These are phyloP conservation scores for Erebia ligea DNA, from an alignment of 2,888 invertebrate genomes.

Conservation along the genomic window DNA sequence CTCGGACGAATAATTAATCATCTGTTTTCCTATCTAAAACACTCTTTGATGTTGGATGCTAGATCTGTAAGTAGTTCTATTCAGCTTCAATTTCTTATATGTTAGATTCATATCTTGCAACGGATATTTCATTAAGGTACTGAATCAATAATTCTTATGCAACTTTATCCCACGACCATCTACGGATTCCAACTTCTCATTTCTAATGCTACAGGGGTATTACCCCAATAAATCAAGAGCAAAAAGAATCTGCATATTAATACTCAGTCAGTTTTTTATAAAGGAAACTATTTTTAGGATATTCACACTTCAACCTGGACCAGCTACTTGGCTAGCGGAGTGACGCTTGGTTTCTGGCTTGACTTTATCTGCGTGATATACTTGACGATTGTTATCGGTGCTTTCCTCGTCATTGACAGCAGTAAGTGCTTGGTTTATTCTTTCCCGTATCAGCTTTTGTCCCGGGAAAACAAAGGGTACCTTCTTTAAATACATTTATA, in stretches of 20 bases:
- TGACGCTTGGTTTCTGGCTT: constrained; percentile 90
- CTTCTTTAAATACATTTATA: too few species aligned
- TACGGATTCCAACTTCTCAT: too few species aligned
- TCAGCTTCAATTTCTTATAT: not conserved
- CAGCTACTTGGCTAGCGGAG: constrained; percentile 85
- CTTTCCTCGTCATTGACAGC: constrained; percentile 84
- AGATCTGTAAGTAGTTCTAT: not conserved
- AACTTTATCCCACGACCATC: too few species aligned
- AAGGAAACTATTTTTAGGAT: constrained; percentile 70
- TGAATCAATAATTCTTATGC: too few species aligned
- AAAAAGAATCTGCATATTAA: not conserved
- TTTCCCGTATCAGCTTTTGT: not conserved
- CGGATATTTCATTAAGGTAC: too few species aligned
- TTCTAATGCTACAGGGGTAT: too few species aligned
- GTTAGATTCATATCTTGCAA: not conserved
- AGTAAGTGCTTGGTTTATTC: constrained; percentile 59
- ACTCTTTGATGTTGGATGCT: not conserved
- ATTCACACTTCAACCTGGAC: constrained; percentile 89
- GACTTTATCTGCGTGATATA: constrained; percentile 89
- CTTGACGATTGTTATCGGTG: constrained; percentile 86
- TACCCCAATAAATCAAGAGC: too few species aligned
- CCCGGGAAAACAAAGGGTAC: too few species aligned
- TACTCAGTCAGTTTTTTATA: not conserved
- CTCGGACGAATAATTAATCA: not conserved
- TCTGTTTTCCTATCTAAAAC: too few species aligned